Percentiles rank a stretch among this genome's conserved stretches.
phyloP scores from a whole-genome alignment of 1,140 invertebrate species.

The Sycophaga agraensis region DNA sequence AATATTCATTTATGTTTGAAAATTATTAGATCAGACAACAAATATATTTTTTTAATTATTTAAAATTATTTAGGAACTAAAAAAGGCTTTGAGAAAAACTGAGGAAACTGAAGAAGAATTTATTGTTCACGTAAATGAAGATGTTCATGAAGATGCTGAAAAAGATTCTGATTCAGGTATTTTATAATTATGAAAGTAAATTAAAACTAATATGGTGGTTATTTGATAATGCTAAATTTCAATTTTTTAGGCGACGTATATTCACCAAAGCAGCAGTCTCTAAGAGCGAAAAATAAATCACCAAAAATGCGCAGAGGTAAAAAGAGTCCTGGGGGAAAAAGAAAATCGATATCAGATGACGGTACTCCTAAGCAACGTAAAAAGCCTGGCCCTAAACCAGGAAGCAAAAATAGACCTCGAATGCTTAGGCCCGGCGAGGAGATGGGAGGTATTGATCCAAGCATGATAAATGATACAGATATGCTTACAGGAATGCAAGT shows the following conservation, averaged over 20 bases:
- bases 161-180: constrained; percentile 56
- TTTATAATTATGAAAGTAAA: constrained; percentile 8
- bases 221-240: too few species aligned
- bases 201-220: too few species aligned
- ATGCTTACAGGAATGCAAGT: constrained; percentile 37
- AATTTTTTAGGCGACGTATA: constrained; percentile 48
- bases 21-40: background rate
- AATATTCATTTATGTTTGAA: constrained; percentile 30
- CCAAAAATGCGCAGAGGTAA: constrained; percentile 44
- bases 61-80: constrained; percentile 52
- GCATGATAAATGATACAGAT: constrained; percentile 45
- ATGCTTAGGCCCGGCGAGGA: constrained; percentile 35
- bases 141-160: constrained; percentile 58
- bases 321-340: constrained; percentile 46
- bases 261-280: constrained; percentile 49
- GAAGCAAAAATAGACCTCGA: constrained; percentile 51
- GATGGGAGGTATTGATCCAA: constrained; percentile 26
- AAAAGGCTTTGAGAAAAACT: constrained; percentile 53
- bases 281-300: constrained; percentile 44
- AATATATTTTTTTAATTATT: background rate
- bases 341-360: constrained; percentile 42
- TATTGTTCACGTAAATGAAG: constrained; percentile 56
- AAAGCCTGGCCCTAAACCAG: constrained; percentile 55
- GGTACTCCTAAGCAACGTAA: constrained; percentile 49
- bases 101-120: constrained; percentile 63